phyloP scores from a whole-genome alignment of 2,113 vertebrate genomes.

The Acrocephalus arundinaceus region DNA sequence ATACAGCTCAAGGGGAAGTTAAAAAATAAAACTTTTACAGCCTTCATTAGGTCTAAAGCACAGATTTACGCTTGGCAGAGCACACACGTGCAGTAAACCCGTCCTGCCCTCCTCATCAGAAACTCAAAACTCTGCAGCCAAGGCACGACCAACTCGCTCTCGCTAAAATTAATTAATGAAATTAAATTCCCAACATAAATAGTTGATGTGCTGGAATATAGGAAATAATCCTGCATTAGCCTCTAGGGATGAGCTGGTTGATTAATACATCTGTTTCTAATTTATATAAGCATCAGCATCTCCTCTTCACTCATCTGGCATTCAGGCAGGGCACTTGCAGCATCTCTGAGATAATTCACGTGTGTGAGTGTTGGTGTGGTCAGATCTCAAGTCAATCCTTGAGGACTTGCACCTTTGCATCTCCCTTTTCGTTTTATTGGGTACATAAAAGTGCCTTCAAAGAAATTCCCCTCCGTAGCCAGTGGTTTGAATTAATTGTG shows the following conservation, averaged over 20 bases:
- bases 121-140: neutral
- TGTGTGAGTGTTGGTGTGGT: neutral
- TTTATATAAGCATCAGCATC: conserved; percentile 14
- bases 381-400: neutral
- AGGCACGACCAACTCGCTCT: neutral
- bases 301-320: neutral
- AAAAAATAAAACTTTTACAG: neutral
- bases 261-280: conserved; percentile 51
- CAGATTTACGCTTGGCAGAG: neutral
- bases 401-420: neutral
- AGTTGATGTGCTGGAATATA: conserved; percentile 36
- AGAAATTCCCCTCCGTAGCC: neutral
- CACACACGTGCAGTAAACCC: neutral
- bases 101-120: neutral
- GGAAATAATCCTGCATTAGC: conserved; percentile 45
- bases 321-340: neutral
- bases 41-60: neutral
- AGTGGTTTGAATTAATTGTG: neutral
- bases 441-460: neutral
- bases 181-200: conserved; percentile 46
- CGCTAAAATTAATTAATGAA: conserved; percentile 29
- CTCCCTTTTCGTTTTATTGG: neutral
- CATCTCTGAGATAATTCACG: neutral
- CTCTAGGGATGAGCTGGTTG: conserved; percentile 24
- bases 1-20: neutral